Base-by-base conservation (phyloP, 2,888 invertebrate species). In the Eudemis profundana region DNA sequence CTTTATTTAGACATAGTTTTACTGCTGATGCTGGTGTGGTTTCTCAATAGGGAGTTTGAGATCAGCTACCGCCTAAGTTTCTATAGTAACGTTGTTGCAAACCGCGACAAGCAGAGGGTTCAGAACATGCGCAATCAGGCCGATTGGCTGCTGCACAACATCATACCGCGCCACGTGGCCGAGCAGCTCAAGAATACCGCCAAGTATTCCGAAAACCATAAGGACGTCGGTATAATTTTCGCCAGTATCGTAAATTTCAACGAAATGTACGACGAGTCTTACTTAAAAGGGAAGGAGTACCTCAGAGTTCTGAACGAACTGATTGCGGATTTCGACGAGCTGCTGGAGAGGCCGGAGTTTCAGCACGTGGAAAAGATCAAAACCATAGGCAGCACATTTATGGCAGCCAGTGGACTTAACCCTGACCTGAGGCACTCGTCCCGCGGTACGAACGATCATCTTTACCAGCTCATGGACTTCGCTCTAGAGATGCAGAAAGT, bases 191-290 rank as follows among this genome's bases (percentile, higher is more conserved):
- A 98, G 85, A 96, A 96, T 69, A 97, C 97, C 23, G 97, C 98
- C 10, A 96, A 96, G 81, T 99, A 99, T 91, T 98, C 98, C 0
- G 97, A 98, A 82, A 98, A 98, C 83, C 98, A 98, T 85, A 96
- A 96, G 82, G 95, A 97, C 75, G 97, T 97, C 0, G 98, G 96
- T 0, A 98, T 99, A 14, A 96, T 99, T 77, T 99, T 99, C 82
- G 99, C 98, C 5, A 97, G 97, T 77, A 98, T 99, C 74, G 96
- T 98, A 0, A 99, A 99, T 86, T 99, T 99, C 84, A 98, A 98
- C 79, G 98, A 99, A 87, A 96, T 99, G 94, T 99, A 99, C 83
- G 99, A 99, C 82, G 99, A 99, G 83, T 97, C 97, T 53, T 99
- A 97, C 87, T 93, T 97, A 74, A 98, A 98, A 14, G 99, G 99